Evolutionary conservation across 2,797 vertebrate genomes (phyloP).

Genomic region (Coregonus ussuriensis): DNA sequence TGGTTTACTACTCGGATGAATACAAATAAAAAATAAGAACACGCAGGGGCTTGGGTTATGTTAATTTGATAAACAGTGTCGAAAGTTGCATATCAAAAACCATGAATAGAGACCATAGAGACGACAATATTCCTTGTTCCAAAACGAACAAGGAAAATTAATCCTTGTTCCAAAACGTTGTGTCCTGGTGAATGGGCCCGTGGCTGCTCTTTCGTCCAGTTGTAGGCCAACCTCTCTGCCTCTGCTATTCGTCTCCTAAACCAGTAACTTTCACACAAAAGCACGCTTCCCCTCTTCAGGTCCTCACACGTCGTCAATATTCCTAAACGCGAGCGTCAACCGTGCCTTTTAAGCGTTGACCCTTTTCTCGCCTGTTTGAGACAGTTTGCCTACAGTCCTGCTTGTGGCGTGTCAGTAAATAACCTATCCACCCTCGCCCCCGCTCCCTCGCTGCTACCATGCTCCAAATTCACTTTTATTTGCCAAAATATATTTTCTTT

Average conservation of each 20-base stretch:
- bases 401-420: background rate
- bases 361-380: conserved; percentile 7
- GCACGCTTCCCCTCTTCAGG: conserved; percentile 6
- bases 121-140: too few species aligned
- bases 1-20: background rate
- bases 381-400: background rate
- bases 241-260: conserved; percentile 19
- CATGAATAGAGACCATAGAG: too few species aligned
- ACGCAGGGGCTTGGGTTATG: conserved; percentile 25
- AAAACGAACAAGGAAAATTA: too few species aligned
- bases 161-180: too few species aligned
- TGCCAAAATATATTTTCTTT: background rate
- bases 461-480: background rate
- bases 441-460: background rate
- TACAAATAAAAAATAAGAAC: conserved; percentile 38
- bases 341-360: conserved; percentile 14
- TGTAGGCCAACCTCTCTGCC: conserved; percentile 19
- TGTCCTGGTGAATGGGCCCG: conserved; percentile 29
- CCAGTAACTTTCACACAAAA: conserved; percentile 3
- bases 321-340: background rate
- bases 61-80: too few species aligned
- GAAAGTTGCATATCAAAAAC: too few species aligned
- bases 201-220: background rate
- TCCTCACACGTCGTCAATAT: too few species aligned
- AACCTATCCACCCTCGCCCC: background rate